Evolutionary conservation across 2,113 vertebrate genomes (phyloP).

Genomic region (Miniopterus natalensis): DNA sequence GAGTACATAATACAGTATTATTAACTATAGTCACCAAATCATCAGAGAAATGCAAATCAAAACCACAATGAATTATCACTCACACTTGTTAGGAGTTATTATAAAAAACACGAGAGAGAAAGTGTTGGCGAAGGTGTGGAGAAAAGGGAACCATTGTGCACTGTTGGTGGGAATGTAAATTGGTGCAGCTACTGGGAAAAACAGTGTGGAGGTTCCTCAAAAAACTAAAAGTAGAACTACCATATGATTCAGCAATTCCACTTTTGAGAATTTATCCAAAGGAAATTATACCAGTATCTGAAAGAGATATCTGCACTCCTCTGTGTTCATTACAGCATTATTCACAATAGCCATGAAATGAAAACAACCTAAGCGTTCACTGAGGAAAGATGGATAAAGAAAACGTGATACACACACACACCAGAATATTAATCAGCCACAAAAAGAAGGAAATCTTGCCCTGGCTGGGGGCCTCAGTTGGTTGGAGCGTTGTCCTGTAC

Average conservation of each 20-base stretch:
- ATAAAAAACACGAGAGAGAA: neutral
- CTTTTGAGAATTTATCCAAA: neutral
- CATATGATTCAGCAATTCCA: neutral
- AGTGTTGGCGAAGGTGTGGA: neutral
- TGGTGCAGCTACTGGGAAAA: neutral
- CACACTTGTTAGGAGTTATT: neutral
- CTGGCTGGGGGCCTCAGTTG: neutral
- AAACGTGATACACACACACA: neutral
- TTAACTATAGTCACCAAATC: slow-evolving; percentile 13
- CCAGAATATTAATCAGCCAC: neutral
- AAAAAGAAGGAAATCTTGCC: neutral
- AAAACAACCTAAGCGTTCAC: neutral
- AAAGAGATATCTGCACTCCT: neutral
- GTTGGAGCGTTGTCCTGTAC: neutral
- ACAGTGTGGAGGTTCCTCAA: neutral
- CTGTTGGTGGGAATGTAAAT: neutral
- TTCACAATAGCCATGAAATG: neutral
- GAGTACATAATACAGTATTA: neutral
- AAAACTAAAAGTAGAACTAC: neutral
- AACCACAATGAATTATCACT: neutral
- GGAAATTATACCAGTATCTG: neutral
- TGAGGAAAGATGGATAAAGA: too few relatives aligned
- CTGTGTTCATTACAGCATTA: neutral
- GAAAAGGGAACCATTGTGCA: neutral
- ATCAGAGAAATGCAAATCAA: slow-evolving; percentile 27